These are phyloP conservation scores for Bombus terrestris DNA, from an alignment of 1,140 invertebrate species.

Conservation along the genomic window DNA sequence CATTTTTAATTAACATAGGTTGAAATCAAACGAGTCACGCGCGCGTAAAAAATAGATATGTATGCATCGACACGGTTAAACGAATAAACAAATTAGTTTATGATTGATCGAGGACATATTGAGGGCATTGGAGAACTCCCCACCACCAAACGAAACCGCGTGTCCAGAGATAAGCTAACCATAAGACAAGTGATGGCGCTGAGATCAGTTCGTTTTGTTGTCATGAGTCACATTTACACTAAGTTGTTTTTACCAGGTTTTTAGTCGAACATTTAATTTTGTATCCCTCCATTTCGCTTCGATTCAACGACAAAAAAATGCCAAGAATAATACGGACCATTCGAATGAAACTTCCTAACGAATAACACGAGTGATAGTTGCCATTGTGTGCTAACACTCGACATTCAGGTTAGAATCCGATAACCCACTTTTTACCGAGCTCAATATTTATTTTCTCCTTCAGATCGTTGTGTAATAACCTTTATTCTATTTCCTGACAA, in stretches of 20 bases:
- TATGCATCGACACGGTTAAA: background rate
- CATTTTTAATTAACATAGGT: background rate
- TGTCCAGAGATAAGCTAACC: constrained; percentile 36
- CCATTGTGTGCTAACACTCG: constrained; percentile 30
- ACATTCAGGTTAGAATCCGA: constrained; percentile 74
- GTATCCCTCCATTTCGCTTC: constrained; percentile 27
- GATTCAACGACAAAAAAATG: constrained; percentile 41
- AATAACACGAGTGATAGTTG: constrained; percentile 35
- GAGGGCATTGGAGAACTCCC: background rate
- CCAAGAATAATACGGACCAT: constrained; percentile 20
- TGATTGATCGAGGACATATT: constrained; percentile 33
- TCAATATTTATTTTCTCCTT: background rate
- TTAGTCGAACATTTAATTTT: constrained; percentile 59
- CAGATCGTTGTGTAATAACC: background rate
- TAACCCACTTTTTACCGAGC: constrained; percentile 72
- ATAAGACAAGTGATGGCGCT: constrained; percentile 43
- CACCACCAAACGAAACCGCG: constrained; percentile 36
- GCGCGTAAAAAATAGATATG: background rate
- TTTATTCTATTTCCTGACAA: background rate
- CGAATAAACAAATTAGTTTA: constrained; percentile 18
- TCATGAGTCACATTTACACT: constrained; percentile 70
- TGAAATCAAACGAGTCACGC: background rate
- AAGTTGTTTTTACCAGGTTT: constrained; percentile 70
- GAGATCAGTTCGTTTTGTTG: constrained; percentile 71
- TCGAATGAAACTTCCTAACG: constrained; percentile 3